Evolutionary conservation across 2,797 vertebrate genomes (phyloP).

Genomic region (Oreochromis mossambicus): DNA sequence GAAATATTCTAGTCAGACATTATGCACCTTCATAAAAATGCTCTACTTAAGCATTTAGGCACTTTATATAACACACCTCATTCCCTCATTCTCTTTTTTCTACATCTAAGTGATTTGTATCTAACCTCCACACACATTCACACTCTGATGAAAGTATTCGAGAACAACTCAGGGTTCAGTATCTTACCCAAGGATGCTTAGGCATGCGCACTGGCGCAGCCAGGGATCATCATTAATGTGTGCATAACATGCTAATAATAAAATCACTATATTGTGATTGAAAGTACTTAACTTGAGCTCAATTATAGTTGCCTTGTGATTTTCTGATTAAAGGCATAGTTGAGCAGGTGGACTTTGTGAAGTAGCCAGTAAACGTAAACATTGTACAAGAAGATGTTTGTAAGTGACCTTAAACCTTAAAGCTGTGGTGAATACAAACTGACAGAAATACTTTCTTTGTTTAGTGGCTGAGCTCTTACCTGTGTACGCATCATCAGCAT

Average conservation of each 20-base stretch:
- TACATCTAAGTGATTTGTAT: not conserved
- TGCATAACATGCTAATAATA: not conserved
- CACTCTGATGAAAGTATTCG: not conserved
- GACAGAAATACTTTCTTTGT: rapidly evolving
- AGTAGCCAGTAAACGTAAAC: not conserved
- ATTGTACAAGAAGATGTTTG: not conserved
- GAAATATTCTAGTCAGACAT: not conserved
- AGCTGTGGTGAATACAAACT: not conserved
- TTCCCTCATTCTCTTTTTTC: not conserved
- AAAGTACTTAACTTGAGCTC: not conserved
- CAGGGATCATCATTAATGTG: not conserved
- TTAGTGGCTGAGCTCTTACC: conserved; percentile 8
- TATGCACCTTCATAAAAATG: not conserved
- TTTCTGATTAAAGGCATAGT: rapidly evolving
- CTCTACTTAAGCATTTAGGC: not conserved
- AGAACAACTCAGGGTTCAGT: not conserved
- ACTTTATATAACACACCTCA: not conserved
- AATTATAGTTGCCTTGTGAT: not conserved
- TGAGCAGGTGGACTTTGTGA: not conserved
- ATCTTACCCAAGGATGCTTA: rapidly evolving
- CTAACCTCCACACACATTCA: not conserved
- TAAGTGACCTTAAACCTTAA: not conserved
- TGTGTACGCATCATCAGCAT: conserved; percentile 76
- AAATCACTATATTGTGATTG: rapidly evolving
- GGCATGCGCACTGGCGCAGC: rapidly evolving